Evolutionary conservation across 1,140 invertebrate species (phyloP).

Genomic region (Panagrolaimus sp.): DNA sequence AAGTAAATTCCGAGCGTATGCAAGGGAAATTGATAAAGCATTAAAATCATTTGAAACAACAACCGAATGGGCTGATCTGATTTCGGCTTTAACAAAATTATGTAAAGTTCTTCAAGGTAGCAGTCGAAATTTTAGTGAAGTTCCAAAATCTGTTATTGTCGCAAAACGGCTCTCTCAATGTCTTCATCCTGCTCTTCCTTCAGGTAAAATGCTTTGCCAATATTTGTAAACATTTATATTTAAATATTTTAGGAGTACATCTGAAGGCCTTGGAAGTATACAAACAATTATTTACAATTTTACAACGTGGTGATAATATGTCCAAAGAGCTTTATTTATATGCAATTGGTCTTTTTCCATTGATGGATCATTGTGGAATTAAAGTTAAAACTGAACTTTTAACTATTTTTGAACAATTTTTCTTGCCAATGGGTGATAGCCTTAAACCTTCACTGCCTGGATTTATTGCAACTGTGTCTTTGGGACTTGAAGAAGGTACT

Average conservation of each 20-base stretch:
- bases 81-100: constrained; percentile 81
- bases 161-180: constrained; percentile 88
- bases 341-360: constrained; percentile 73
- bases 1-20: constrained; percentile 74
- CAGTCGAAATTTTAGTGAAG: constrained; percentile 69
- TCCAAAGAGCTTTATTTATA: constrained; percentile 67
- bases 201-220: constrained; percentile 61
- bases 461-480: constrained; percentile 75
- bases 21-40: constrained; percentile 77
- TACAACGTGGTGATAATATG: constrained; percentile 74
- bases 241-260: constrained; percentile 68
- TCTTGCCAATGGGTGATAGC: constrained; percentile 75
- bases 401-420: constrained; percentile 83
- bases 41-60: constrained; percentile 82
- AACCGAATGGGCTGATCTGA: constrained; percentile 90
- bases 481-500: constrained; percentile 81
- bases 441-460: constrained; percentile 79
- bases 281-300: constrained; percentile 83
- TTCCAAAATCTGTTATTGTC: constrained; percentile 81
- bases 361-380: constrained; percentile 81
- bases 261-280: constrained; percentile 87
- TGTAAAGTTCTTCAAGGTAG: constrained; percentile 76
- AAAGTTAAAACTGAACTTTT: constrained; percentile 74
- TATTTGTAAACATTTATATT: constrained; percentile 21
- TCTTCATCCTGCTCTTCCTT: constrained; percentile 83